Conservation (phyloP, 2,113 vertebrate genomes). For the Oncorhynchus keta region DNA sequence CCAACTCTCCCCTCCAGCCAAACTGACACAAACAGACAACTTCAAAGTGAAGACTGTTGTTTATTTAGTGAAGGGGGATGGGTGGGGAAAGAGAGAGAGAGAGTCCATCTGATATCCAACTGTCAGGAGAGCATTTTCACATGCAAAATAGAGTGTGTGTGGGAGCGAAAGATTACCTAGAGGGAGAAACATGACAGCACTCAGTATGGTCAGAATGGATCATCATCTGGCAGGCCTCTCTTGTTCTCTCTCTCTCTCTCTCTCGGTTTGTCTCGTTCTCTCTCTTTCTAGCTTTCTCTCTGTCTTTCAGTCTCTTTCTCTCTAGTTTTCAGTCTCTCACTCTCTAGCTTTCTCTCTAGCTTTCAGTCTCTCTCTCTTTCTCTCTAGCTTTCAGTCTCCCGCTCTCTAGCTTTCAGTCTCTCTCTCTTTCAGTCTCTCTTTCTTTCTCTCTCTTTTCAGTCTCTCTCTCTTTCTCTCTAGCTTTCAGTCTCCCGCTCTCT, state of each 20-base stretch:
- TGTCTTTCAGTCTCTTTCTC: rapidly evolving
- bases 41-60: slow-evolving; percentile 79
- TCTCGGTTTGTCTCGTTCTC: not conserved
- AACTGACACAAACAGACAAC: slow-evolving; percentile 77
- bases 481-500: no score
- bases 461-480: no score
- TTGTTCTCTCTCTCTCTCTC: not conserved
- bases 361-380: no score
- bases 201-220: slow-evolving; percentile 67
- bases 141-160: slow-evolving; percentile 64
- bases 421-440: no score
- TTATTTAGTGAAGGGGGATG: slow-evolving; percentile 68
- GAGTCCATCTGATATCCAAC: slow-evolving; percentile 74
- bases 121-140: slow-evolving; percentile 77
- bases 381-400: no score
- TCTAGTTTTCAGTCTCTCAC: no score
- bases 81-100: not conserved
- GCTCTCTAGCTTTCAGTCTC: no score
- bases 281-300: no score
- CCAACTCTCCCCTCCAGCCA: slow-evolving; percentile 71
- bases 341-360: no score
- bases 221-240: not conserved
- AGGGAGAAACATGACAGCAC: slow-evolving; percentile 76
- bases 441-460: no score
- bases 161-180: slow-evolving; percentile 74